Evolutionary conservation across 2,797 vertebrate species (phyloP), one percentile per base, ranked within the genome.

Genomic region (Diceros bicornis): DNA sequence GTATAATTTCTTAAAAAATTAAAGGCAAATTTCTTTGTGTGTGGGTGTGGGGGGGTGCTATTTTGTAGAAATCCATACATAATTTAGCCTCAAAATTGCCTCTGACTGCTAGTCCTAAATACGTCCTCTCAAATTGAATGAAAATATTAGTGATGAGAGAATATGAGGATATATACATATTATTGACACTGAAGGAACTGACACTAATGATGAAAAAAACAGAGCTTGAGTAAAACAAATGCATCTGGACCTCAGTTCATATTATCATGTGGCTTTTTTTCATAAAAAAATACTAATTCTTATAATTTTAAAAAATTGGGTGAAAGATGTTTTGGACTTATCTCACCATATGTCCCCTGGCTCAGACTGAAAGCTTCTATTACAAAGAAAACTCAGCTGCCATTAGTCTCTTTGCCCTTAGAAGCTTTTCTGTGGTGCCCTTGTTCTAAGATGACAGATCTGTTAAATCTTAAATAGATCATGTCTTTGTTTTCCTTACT

Each of bases 71-170:
- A 69, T 74, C 23, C 8, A 89, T 69, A 75, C 11, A 32, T 81
- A 61, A 86, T 78, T 91, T 68, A n/a, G 69, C 50, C 32, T 74
- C 17, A 62, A 89, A 97, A 71, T 85, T 62, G 12, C 37, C 47
- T 88, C 57, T 91, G 29, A 62, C 4, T 79, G 7, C n/a, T 84
- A 74, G 29, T 74, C 32, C 23, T 94, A 74, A 64, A 55, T 61
- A 3, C n/a, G 32, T 61, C 21, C 44, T 68, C 37, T 62, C 59
- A 82, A 92, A 89, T 37, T 90, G 10, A 81, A 84, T 4, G 25
- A 34, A 62, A 92, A 17, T 71, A 29, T 69, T 41, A 10, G 20
- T 61, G 6, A 79, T 13, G 2, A 41, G 32, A 69, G 61, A 68
- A 47, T 34, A 21, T 23, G 32, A 89, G 29, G 17, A 78, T 1